phyloP scores from a whole-genome alignment of 2,888 invertebrate species.

The Labia minor region DNA sequence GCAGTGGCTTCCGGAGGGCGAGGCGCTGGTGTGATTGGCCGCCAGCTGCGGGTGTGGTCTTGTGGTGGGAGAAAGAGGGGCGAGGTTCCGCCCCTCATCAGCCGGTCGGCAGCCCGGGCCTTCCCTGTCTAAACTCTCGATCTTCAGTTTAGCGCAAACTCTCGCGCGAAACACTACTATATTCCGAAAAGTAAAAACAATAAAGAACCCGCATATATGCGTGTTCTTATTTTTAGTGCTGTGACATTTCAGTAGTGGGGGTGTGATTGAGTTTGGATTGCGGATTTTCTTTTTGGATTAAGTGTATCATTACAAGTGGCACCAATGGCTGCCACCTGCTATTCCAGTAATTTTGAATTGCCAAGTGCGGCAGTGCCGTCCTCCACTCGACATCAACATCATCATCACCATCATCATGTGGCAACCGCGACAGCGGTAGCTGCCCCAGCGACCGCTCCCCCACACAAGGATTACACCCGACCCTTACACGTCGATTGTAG shows the following conservation, averaged over 20 bases:
- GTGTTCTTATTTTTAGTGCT: background rate
- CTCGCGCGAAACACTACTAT: background rate
- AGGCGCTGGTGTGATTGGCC: slow-evolving; percentile 13
- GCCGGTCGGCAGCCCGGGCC: background rate
- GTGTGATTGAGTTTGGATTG: background rate
- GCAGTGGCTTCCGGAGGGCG: slow-evolving; percentile 7
- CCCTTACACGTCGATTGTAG: slow-evolving; percentile 84
- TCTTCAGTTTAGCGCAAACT: background rate
- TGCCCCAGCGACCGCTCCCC: slow-evolving; percentile 31
- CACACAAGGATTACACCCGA: slow-evolving; percentile 67
- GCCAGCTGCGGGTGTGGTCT: slow-evolving; percentile 1
- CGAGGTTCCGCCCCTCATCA: background rate
- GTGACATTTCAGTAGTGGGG: slow-evolving; percentile 3
- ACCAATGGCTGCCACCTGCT: slow-evolving; percentile 2
- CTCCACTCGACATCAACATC: background rate
- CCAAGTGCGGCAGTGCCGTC: background rate
- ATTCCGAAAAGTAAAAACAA: background rate
- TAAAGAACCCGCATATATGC: background rate
- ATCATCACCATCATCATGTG: background rate
- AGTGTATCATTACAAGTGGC: background rate
- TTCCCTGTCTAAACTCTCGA: background rate
- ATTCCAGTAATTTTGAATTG: background rate
- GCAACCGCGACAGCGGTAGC: background rate
- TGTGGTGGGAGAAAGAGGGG: background rate
- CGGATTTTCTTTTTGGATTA: background rate